These are phyloP conservation scores for Vidua macroura DNA, from an alignment of 2,113 vertebrate genomes.

Conservation along the genomic window DNA sequence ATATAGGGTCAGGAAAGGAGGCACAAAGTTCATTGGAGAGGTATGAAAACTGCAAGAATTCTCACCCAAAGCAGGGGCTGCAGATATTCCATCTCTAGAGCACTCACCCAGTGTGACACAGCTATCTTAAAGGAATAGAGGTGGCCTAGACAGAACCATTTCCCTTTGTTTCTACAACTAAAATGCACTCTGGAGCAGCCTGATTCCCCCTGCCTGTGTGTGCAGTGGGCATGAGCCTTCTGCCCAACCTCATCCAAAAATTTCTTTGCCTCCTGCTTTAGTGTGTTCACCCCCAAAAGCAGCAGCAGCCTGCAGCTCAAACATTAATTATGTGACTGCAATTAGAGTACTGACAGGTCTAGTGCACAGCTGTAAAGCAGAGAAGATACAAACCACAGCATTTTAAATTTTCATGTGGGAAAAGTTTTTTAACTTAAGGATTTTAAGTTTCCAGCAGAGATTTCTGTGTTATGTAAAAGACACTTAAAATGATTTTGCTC, in stretches of 20 bases:
- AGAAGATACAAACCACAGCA: neutral
- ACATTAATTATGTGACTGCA: neutral
- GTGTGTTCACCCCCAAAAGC: neutral
- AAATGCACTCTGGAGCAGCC: fast-evolving
- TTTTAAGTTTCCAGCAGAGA: neutral
- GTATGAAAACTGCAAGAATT: neutral
- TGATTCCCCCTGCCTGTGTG: neutral
- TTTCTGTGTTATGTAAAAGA: neutral
- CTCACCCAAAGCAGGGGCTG: neutral
- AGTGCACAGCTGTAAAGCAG: neutral
- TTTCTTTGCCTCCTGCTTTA: neutral
- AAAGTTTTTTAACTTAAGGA: neutral
- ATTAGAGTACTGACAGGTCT: neutral
- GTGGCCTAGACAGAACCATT: neutral
- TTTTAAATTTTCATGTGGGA: neutral
- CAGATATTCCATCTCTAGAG: neutral
- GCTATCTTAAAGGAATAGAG: neutral
- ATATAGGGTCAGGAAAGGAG: neutral
- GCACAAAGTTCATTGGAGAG: neutral
- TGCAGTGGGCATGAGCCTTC: neutral
- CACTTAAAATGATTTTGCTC: neutral
- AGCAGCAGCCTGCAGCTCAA: neutral
- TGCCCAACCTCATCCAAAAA: neutral
- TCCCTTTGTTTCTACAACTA: neutral
- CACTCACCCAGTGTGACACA: neutral